Evolutionary conservation across 2,888 invertebrate species (phyloP), one percentile per base, ranked within the genome.

Genomic region (Nemoura dubitans): DNA sequence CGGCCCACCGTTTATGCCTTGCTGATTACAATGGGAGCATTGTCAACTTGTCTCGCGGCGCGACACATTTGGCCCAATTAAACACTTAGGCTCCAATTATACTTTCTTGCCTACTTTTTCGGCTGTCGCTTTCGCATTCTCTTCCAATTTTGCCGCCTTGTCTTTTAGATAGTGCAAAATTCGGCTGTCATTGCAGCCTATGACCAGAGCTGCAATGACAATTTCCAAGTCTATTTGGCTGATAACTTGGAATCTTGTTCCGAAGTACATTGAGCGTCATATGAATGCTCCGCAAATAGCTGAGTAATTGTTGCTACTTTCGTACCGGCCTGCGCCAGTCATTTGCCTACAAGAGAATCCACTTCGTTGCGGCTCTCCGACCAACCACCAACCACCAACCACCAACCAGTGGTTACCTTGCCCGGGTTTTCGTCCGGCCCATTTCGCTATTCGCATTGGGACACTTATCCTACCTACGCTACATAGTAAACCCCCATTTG

Each of bases 271-370:
- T n/a, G n/a, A n/a, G n/a, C n/a, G n/a, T n/a, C n/a, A n/a, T n/a
- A n/a, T n/a, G 36, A 36, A 10, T 36, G 36, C 36, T 36, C 36
- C 36, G 36, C 36, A 36, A 36, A 6, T 36, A 36, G 36, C 36
- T 36, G 36, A 36, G 36, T 59, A 59, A 59, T 59, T 21, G 14
- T 21, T 10, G 59, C 16, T 36, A 59, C 14, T 59, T 59, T 59
- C 59, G 59, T 10, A 3, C 21, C 21, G 59, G 16, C 16, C 2
- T 14, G 3, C 21, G 59, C 2, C 59, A 14, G 1, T n/a, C n/a
- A n/a, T 36, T 59, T 59, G 59, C 59, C 59, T 16, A 59, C 59
- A 59, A 59, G 59, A 59, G 59, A 59, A 59, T 59, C 59, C 59
- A 59, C 59, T 59, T 59, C 14, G 59, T 59, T 59, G 10, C 36